phyloP scores from a whole-genome alignment of 2,888 invertebrate species.

The Lottia gigantea region DNA sequence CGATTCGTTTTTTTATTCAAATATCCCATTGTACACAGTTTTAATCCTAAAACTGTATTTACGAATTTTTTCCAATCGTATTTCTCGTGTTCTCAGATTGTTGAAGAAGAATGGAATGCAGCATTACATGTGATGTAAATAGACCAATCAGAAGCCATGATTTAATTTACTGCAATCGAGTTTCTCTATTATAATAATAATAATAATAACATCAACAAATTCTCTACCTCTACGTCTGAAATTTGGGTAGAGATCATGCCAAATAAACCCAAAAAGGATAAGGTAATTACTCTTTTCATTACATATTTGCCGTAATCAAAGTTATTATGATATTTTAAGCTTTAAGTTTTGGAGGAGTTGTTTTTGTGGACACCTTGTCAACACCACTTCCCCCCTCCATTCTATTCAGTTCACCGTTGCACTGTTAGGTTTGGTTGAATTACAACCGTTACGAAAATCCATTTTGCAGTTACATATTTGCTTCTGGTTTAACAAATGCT shows the following conservation, averaged over 20 bases:
- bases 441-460: too few species aligned
- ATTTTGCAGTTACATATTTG: too few species aligned
- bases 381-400: neutral
- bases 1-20: too few species aligned
- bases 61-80: too few species aligned
- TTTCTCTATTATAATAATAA: slow-evolving; percentile 37
- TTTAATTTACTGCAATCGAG: slow-evolving; percentile 53
- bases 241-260: slow-evolving; percentile 49
- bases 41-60: too few species aligned
- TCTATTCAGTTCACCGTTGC: neutral
- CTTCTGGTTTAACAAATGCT: too few species aligned
- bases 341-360: neutral
- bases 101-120: too few species aligned
- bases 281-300: slow-evolving; percentile 41
- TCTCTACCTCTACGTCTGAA: too few species aligned
- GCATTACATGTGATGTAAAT: slow-evolving; percentile 45
- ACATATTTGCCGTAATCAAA: neutral
- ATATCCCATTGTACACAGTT: too few species aligned
- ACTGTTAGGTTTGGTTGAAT: too few species aligned
- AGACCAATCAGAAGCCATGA: slow-evolving; percentile 57
- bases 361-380: neutral
- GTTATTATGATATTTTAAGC: neutral
- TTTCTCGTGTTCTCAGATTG: too few species aligned
- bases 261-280: slow-evolving; percentile 63
- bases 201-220: slow-evolving; percentile 2